A percentile compares a stretch with the other conserved stretches of the same genome.
phyloP scores from a whole-genome alignment of 1,140 invertebrate genomes.

The Steinernema feltiae region DNA sequence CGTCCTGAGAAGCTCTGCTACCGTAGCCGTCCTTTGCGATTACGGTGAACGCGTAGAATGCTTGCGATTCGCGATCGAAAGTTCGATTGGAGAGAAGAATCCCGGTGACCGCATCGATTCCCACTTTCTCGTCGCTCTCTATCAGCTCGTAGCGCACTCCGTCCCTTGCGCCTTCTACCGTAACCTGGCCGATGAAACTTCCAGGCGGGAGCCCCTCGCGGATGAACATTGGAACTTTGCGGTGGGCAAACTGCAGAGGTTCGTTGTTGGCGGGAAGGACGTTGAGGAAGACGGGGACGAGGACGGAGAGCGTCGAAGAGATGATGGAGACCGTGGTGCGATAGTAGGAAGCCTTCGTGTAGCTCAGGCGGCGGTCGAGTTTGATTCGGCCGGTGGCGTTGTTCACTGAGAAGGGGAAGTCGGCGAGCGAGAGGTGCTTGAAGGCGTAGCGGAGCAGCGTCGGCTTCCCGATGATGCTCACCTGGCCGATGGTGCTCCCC shows the following conservation, averaged over 20 bases:
- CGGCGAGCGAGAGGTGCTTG: not conserved
- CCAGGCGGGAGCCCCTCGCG: not conserved
- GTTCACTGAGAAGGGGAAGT: not conserved
- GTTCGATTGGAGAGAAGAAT: slow-evolving; percentile 73
- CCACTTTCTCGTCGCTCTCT: slow-evolving; percentile 28
- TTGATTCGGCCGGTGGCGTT: not conserved
- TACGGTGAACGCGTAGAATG: slow-evolving; percentile 80
- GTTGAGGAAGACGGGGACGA: not conserved
- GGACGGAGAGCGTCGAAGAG: not conserved
- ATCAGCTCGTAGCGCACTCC: not conserved
- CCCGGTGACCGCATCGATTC: slow-evolving; percentile 60
- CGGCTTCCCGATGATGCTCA: not conserved
- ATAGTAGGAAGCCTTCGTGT: not conserved
- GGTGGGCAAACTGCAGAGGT: not conserved
- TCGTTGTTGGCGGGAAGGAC: not conserved
- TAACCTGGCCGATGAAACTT: not conserved
- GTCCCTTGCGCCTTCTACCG: not conserved
- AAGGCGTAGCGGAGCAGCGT: not conserved
- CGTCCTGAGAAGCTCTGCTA: not conserved
- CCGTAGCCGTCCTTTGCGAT: slow-evolving; percentile 67
- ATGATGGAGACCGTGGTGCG: slow-evolving; percentile 1
- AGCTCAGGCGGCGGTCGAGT: not conserved
- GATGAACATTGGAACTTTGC: not conserved
- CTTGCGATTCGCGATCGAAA: slow-evolving; percentile 78
- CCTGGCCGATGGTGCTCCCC: not conserved